Base-by-base conservation (phyloP, 2,113 vertebrate species). In the Xenus cinereus region DNA sequence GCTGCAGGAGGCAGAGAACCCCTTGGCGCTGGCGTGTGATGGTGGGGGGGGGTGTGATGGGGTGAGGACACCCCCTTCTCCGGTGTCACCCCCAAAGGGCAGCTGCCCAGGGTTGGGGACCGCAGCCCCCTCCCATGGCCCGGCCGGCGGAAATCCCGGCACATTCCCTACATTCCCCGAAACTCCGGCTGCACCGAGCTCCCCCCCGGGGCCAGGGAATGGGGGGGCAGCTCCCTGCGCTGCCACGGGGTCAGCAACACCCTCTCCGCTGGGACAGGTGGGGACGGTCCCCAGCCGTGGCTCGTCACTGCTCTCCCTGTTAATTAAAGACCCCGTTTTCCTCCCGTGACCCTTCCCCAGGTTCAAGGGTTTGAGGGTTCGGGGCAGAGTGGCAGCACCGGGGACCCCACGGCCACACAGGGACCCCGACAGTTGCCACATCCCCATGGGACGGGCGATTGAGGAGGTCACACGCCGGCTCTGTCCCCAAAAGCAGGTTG, bases 171-270 rank as follows among this genome's bases (percentile, higher is more conserved):
- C 74, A 84, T 93, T 90, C 86, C 43, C 91, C 6, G 0, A 10
- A 62, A 26, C 4, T 56, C 67, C 6, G 7, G 60, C 72, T 17
- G 41, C 21, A 6, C 28, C 2, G 14, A 50, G 45, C 74, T 33
- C 64, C n/a, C 39, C 39, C 6, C 15, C 10, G 2, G 16, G 3
- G 13, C 2, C n/a, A n/a, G n/a, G n/a, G n/a, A n/a, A n/a, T n/a
- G 35, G 10, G 7, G 43, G 48, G 21, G 59, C 43, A 43, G 27
- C 33, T 41, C 46, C 63, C n/a, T 4, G 28, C 1, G 11, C n/a
- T 4, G 4, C 2, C 2, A 0, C 0, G 6, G 50, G 72, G 43
- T 6, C 24, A 14, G 3, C 27, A 10, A 14, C n/a, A 20, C 20
- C 53, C 12, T 26, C 35, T 23, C 17, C 4, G 8, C 12, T 12